Evolutionary conservation across 2,888 invertebrate species (phyloP).

Genomic region (Folsomia manolachei): DNA sequence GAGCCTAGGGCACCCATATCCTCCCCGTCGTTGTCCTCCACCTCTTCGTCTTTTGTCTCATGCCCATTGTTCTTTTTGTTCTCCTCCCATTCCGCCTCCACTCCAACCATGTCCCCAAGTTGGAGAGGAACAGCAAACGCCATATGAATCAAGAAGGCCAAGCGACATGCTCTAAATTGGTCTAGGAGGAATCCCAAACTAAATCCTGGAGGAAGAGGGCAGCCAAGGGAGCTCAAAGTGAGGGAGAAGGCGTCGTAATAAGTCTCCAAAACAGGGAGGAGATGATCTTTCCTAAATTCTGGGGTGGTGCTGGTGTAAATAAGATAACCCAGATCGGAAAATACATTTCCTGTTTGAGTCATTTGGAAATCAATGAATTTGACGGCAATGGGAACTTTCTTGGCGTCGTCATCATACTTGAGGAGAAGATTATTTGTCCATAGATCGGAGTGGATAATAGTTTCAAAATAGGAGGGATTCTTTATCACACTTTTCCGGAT

Average conservation of each 20-base stretch:
- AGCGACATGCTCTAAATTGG: slow-evolving; percentile 22
- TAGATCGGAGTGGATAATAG: slow-evolving; percentile 37
- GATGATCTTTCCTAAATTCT: slow-evolving; percentile 29
- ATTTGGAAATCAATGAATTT: slow-evolving; percentile 42
- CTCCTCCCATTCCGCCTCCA: slow-evolving; percentile 13
- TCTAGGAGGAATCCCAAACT: slow-evolving; percentile 32
- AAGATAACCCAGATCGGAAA: slow-evolving; percentile 28
- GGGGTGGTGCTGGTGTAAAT: slow-evolving; percentile 36
- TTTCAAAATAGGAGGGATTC: slow-evolving; percentile 32
- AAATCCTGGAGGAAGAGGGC: slow-evolving; percentile 28
- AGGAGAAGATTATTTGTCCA: slow-evolving; percentile 45
- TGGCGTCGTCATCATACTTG: slow-evolving; percentile 35
- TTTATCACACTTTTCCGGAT: background rate
- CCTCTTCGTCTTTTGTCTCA: background rate
- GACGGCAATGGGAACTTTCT: slow-evolving; percentile 17
- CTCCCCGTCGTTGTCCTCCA: slow-evolving; percentile 9
- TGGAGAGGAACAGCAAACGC: slow-evolving; percentile 41
- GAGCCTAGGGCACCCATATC: background rate
- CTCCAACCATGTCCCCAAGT: slow-evolving; percentile 26
- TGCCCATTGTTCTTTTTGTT: background rate
- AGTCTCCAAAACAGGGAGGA: slow-evolving; percentile 12
- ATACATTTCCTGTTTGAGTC: slow-evolving; percentile 27
- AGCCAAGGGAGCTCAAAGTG: slow-evolving; percentile 19
- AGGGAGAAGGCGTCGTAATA: slow-evolving; percentile 27
- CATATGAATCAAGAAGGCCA: slow-evolving; percentile 29